Conservation (phyloP, 2,113 vertebrate species). For the Aleadryas rufinucha region DNA sequence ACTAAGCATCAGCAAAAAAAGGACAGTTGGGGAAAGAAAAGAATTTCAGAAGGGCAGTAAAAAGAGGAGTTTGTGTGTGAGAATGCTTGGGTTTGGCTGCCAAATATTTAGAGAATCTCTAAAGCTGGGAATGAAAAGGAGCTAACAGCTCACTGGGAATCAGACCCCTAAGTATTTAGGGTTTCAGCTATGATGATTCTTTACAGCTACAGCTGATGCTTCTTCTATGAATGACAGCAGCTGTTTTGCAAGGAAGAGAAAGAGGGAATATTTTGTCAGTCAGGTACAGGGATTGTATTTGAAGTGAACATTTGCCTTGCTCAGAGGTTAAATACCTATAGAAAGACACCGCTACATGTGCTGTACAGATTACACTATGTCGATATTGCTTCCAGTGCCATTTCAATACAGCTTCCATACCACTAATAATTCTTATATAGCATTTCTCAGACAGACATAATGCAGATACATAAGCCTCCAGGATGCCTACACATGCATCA, state of each 20-base stretch:
- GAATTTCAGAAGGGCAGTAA: background rate
- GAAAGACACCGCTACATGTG: background rate
- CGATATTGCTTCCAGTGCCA: background rate
- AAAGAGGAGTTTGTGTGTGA: background rate
- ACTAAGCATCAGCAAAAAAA: background rate
- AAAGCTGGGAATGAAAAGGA: background rate
- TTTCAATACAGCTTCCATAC: background rate
- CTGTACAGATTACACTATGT: background rate
- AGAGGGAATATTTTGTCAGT: background rate
- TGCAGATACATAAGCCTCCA: background rate
- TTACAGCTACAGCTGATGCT: background rate
- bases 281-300: background rate
- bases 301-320: background rate
- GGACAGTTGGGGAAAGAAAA: background rate
- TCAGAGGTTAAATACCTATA: background rate
- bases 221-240: background rate
- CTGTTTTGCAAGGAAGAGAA: background rate
- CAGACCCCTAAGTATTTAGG: background rate
- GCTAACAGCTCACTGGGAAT: background rate
- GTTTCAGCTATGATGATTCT: background rate
- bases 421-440: background rate
- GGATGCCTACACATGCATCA: background rate
- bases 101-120: background rate
- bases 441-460: background rate
- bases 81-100: background rate